Base-by-base conservation (phyloP, 2,113 vertebrate species). In the Chroicocephalus ridibundus region DNA sequence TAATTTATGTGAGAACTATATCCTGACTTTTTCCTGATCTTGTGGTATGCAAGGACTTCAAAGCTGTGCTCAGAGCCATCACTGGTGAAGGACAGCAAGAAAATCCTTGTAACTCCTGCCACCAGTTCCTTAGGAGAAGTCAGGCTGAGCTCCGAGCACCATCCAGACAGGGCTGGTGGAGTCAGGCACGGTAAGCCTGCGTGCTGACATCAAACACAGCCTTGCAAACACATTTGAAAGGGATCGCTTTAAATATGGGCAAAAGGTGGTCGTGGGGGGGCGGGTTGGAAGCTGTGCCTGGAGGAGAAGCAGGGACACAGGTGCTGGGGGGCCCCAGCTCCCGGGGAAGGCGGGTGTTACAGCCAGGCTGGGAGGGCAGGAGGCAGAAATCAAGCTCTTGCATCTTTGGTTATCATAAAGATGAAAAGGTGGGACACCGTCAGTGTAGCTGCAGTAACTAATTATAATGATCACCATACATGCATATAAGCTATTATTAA, bases 401-500 rank as follows among this genome's bases (percentile, higher is more conserved):
- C 72, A 83, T 52, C 62, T 66, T 58, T 65, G 22, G 66, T 88
- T 85, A 92, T 36, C 70, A 70, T 26, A 34, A 69, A 85, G 87
- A 82, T 77, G 66, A 81, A 74, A 83, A 95, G 64, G 83, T 88
- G 81, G 88, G 72, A 86, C 64, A 57, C 71, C 69, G 60, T 70
- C 71, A 86, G 54, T 15, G 34, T 44, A 54, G 44, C 44, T 92
- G 77, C 26, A 64, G 65, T 44, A 82, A 91, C 61, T 93, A 78
- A 95, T 92, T 93, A 93, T 70, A 79, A 81, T 58, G 68, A 92
- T 75, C 82, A 88, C 26, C 77, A 81, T 61, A 92, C 27, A 36
- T 58, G 64, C 36, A 88, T 29, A 21, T 38, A 81, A 86, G 83
- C 86, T 83, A n/a, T 96, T 91, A 91, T 88, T 88, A 95, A 88